Evolutionary conservation across 2,113 vertebrate genomes (phyloP).

Genomic region (Prinia subflava): DNA sequence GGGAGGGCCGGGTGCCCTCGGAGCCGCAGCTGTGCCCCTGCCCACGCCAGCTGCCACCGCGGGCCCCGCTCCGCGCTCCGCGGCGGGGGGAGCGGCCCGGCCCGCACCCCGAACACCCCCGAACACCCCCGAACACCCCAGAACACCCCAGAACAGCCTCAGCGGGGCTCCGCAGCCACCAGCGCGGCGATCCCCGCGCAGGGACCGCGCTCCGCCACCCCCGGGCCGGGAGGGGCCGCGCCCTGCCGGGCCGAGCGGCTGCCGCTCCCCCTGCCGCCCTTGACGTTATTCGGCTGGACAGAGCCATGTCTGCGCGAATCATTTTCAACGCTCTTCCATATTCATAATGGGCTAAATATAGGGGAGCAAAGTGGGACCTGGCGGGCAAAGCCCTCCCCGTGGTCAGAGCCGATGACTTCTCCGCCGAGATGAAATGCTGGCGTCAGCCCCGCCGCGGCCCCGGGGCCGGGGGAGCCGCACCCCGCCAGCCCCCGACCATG

Average conservation of each 20-base stretch:
- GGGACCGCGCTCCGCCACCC: not conserved
- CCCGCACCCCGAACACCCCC: no score
- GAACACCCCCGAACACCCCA: no score
- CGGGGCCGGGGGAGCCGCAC: constrained; percentile 60
- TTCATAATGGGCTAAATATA: constrained; percentile 88
- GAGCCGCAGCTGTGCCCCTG: not conserved
- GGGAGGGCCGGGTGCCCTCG: not conserved
- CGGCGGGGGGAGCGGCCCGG: not conserved
- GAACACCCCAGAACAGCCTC: not conserved
- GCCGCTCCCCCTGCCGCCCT: constrained; percentile 64
- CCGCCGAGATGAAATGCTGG: constrained; percentile 80
- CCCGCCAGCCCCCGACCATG: constrained; percentile 36
- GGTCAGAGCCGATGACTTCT: constrained; percentile 81
- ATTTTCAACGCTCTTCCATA: constrained; percentile 86
- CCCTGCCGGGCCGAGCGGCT: constrained; percentile 70
- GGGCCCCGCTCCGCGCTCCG: not conserved
- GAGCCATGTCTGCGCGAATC: constrained; percentile 83
- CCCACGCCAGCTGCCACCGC: not conserved
- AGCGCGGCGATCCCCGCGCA: accelerated
- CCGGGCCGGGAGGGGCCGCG: not conserved
- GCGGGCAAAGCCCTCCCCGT: constrained; percentile 74
- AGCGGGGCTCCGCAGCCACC: accelerated
- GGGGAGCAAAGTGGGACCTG: constrained; percentile 68
- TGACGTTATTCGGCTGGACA: constrained; percentile 88
- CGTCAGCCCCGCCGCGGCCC: constrained; percentile 65